Evolutionary conservation across 2,888 invertebrate genomes (phyloP).

Genomic region (Hemistola chrysoprasaria): DNA sequence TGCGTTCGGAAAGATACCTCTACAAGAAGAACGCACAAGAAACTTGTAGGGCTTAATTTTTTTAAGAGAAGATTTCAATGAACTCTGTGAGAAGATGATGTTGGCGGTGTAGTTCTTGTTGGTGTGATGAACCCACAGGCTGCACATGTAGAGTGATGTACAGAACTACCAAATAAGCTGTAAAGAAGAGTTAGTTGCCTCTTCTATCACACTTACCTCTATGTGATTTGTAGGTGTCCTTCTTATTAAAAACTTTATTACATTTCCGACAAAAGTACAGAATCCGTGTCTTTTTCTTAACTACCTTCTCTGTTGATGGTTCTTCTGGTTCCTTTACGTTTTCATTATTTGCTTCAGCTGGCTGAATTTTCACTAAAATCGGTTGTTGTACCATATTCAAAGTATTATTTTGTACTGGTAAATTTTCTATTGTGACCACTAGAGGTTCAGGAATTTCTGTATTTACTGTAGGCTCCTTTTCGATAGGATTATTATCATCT

Average conservation of each 20-base stretch:
- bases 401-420: not conserved
- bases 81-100: too few relatives aligned
- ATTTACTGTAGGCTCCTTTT: constrained; percentile 15
- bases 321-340: constrained; percentile 11
- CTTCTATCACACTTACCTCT: constrained; percentile 55
- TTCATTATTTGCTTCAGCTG: constrained; percentile 6
- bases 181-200: too few relatives aligned
- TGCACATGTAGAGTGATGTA: too few relatives aligned
- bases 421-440: constrained; percentile 6
- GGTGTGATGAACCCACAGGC: too few relatives aligned
- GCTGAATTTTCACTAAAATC: constrained; percentile 3
- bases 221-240: constrained; percentile 68
- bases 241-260: constrained; percentile 65
- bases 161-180: too few relatives aligned
- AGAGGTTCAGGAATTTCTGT: constrained; percentile 3
- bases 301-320: constrained; percentile 17
- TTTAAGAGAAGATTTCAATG: too few relatives aligned
- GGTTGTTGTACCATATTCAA: constrained; percentile 1
- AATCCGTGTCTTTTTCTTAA: constrained; percentile 40
- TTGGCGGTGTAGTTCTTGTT: too few relatives aligned
- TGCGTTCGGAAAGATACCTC: too few relatives aligned
- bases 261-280: constrained; percentile 60
- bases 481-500: constrained; percentile 36
- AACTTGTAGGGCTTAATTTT: too few relatives aligned
- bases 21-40: too few relatives aligned